Base-by-base conservation (phyloP, 2,113 vertebrate species). In the Pelecanoides urinatrix region DNA sequence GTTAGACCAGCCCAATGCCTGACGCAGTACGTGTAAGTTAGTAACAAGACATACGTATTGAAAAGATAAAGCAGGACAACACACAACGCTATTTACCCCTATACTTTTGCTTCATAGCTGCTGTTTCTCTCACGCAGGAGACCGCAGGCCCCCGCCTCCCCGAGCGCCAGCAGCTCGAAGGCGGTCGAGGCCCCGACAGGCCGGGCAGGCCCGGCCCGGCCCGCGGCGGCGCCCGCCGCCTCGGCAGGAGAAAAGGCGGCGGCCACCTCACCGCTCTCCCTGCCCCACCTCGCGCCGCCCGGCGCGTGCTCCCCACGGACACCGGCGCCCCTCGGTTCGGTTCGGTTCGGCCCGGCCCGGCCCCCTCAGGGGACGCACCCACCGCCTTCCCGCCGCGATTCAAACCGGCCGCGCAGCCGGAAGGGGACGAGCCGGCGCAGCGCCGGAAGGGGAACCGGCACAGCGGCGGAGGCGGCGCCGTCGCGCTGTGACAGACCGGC, bases 11-110 rank as follows among this genome's bases (percentile, higher is more conserved):
- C 47, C 40, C 9, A 13, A 8, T 4, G 6, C 21, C 29, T 27
- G 27, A 1, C 7, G 1, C 3, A 20, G 22, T 42, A 5, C 6
- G 0, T 1, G 0, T 0, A 8, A 34, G 29, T 6, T 1, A 7
- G 32, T 2, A 22, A 26, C n/a, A 1, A 5, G 15, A 12, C 21
- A 8, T 0, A 4, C 4, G 0, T 1, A 9, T 4, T 3, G 13
- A 21, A n/a, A 12, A 32, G 2, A 2, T 1, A 13, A 17, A 45
- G 45, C 27, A 8, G 13, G 30, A 3, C 8, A 11, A 17, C 0
- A 1, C 30, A 2, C 1, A 7, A 9, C 9, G 50, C 36, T 3
- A 10, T 0, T 7, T 7, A 2, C 23, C 2, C 17, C 70, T 2
- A 10, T 3, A 2, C 62, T 19, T 11, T 0, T 2, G 26, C 52